Percentiles rank a stretch among this genome's conserved stretches.
phyloP scores from a whole-genome alignment of 2,113 vertebrate species.

The Petroica traversi region DNA sequence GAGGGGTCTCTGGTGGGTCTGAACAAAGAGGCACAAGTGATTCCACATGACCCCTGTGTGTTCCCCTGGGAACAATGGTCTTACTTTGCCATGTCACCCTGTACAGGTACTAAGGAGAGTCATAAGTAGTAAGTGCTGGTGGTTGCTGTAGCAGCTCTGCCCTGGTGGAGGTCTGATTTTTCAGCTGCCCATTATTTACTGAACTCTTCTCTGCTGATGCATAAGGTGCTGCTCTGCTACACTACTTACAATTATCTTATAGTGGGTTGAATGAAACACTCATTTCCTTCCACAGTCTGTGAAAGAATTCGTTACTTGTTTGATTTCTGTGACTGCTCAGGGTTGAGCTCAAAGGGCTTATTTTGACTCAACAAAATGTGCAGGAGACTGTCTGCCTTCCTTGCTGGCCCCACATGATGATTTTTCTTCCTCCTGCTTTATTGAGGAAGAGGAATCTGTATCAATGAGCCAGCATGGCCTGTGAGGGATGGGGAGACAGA shows the following conservation, averaged over 20 bases:
- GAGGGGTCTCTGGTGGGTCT: fast-evolving
- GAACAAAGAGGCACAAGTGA: too few species aligned
- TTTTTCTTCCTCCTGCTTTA: not conserved
- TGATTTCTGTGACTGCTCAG: not conserved
- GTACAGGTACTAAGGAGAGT: fast-evolving
- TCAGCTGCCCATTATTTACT: not conserved
- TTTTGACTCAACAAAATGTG: not conserved
- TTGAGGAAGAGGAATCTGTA: not conserved
- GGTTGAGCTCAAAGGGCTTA: not conserved
- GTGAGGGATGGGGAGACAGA: not conserved
- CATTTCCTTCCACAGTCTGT: not conserved
- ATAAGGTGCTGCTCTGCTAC: fast-evolving
- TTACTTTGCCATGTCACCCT: not conserved
- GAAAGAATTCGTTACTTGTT: not conserved
- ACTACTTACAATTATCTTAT: not conserved
- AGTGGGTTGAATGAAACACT: not conserved
- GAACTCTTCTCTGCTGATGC: not conserved
- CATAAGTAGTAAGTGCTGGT: fast-evolving
- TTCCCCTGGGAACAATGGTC: not conserved
- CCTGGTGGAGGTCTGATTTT: not conserved
- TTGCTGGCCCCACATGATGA: not conserved
- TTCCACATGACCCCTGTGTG: not conserved
- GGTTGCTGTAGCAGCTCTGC: not conserved
- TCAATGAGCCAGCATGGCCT: not conserved
- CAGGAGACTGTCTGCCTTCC: not conserved